Percentiles rank a stretch among this genome's conserved stretches.
Conservation (phyloP, 2,113 vertebrate species). For the Micronycteris hirsuta region DNA sequence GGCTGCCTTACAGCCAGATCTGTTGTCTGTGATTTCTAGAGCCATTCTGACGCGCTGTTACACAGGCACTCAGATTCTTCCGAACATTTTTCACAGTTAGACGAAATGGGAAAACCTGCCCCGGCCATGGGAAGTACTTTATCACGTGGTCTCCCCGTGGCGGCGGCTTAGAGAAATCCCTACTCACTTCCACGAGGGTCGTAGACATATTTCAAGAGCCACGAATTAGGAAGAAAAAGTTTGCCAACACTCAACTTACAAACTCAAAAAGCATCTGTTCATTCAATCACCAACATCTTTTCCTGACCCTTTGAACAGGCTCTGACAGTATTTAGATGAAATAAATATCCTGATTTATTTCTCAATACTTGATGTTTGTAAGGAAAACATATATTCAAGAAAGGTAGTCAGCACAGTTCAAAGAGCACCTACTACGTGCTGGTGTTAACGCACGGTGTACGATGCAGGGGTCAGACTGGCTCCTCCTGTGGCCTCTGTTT, state of each 20-base stretch:
- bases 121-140: background rate
- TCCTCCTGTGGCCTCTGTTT: background rate
- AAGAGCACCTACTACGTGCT: background rate
- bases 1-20: background rate
- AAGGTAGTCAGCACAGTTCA: background rate
- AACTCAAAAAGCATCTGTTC: slow-evolving; percentile 40
- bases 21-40: background rate
- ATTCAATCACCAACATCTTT: background rate
- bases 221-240: slow-evolving; percentile 12
- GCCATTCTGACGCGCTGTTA: background rate
- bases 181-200: background rate
- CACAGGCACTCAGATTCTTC: background rate
- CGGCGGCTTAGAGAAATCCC: background rate
- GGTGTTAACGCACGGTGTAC: accelerated
- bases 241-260: slow-evolving; percentile 5
- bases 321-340: slow-evolving; percentile 2
- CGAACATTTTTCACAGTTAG: background rate
- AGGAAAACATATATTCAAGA: background rate
- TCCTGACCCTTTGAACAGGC: background rate
- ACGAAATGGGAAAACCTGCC: background rate
- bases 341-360: background rate
- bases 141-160: background rate
- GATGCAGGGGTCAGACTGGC: background rate
- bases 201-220: background rate
- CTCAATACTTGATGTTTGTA: background rate